Evolutionary conservation across 2,888 invertebrate genomes (phyloP).

Genomic region (Caenorhabditis becei): DNA sequence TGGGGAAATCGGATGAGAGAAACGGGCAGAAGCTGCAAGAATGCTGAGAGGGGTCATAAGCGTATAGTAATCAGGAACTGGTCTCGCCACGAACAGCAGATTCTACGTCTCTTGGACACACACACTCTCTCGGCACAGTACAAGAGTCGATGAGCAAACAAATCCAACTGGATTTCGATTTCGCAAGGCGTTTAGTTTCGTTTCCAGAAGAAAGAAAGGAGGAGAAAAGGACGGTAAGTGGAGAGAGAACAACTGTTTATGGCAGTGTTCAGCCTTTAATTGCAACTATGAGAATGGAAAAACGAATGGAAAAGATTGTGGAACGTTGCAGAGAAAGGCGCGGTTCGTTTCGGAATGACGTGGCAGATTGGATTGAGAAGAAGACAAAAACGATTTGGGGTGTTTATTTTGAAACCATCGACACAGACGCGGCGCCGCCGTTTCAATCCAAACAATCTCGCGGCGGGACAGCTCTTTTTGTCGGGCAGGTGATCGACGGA

Average conservation of each 20-base stretch:
- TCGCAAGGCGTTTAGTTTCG: not conserved
- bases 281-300: constrained; percentile 13
- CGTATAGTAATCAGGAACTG: constrained; percentile 36
- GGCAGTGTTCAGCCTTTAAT: constrained; percentile 46
- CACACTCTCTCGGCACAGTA: constrained; percentile 3
- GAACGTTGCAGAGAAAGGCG: not conserved
- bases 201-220: constrained; percentile 10
- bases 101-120: constrained; percentile 16
- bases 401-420: constrained; percentile 36
- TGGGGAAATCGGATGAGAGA: not conserved
- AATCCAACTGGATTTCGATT: constrained; percentile 35
- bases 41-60: constrained; percentile 29
- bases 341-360: not conserved
- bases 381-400: not conserved
- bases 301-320: constrained; percentile 26
- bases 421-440: constrained; percentile 23
- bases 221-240: not conserved
- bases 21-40: not conserved
- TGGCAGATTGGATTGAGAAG: constrained; percentile 9
- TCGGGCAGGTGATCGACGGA: constrained; percentile 5
- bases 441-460: constrained; percentile 31
- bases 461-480: constrained; percentile 9
- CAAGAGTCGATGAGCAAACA: constrained; percentile 55
- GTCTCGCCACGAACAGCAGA: constrained; percentile 36
- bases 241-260: constrained; percentile 31